These are phyloP conservation scores for Hirtodrosophila trivittata DNA, from an alignment of 2,888 invertebrate species.

Conservation along the genomic window DNA sequence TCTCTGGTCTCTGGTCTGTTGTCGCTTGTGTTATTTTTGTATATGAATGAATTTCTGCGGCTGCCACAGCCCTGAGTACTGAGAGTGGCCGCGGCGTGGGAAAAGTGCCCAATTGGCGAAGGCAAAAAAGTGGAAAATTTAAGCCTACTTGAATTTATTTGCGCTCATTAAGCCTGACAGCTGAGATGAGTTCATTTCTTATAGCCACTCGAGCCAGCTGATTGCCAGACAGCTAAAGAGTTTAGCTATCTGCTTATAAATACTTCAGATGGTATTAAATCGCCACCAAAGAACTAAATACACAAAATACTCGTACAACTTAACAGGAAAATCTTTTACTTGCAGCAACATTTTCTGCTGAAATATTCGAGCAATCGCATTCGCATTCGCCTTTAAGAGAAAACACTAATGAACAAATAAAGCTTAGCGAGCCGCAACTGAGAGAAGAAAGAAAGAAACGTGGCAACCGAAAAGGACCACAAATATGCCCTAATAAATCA, in stretches of 20 bases:
- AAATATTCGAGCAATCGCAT: conserved; percentile 1
- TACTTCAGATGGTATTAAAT: conserved; percentile 20
- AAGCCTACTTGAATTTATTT: conserved; percentile 79
- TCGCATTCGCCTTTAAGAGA: conserved; percentile 27
- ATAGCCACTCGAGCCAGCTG: conserved; percentile 37
- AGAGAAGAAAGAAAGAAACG: conserved; percentile 15
- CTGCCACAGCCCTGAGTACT: conserved; percentile 17
- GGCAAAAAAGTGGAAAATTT: conserved; percentile 62
- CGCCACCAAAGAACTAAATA: conserved; percentile 1
- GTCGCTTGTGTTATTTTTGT: conserved; percentile 51
- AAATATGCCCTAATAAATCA: conserved; percentile 66
- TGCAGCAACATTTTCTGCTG: conserved; percentile 23
- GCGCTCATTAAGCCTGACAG: conserved; percentile 71
- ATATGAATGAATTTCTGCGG: conserved; percentile 60
- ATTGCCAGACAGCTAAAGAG: conserved; percentile 52
- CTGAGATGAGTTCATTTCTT: conserved; percentile 66
- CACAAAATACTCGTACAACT: conserved; percentile 13
- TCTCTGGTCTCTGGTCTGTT: conserved; percentile 5
- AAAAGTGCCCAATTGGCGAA: conserved; percentile 45
- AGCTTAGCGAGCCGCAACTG: conserved; percentile 60
- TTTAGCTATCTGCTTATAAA: conserved; percentile 42
- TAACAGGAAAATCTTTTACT: conserved; percentile 10
- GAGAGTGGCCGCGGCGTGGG: conserved; percentile 28
- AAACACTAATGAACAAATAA: conserved; percentile 75
- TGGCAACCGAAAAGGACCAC: conserved; percentile 1